Conservation (phyloP, 53 echinoderm and acorn worm species). For the Glandiceps talaboti region DNA sequence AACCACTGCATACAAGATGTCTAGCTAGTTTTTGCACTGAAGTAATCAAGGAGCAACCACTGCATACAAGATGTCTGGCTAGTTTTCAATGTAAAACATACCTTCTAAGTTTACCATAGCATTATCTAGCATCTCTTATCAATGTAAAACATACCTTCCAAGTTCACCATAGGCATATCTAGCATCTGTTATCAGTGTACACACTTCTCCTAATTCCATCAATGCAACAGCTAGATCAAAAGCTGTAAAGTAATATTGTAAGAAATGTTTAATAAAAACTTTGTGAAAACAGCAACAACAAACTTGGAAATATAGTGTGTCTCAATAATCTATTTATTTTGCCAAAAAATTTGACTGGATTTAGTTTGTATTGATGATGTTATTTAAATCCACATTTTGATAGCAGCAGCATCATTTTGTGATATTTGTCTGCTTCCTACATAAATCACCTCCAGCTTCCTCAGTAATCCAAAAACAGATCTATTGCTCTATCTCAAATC, state of each 20-base stretch:
- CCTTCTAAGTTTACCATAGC: constrained; percentile 85
- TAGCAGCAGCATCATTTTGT: too few species aligned
- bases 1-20: too few species aligned
- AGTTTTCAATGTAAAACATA: too few species aligned
- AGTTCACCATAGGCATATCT: constrained; percentile 90
- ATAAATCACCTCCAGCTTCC: too few species aligned
- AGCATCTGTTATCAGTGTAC: constrained; percentile 45
- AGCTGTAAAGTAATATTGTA: constrained; percentile 29
- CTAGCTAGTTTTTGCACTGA: too few species aligned
- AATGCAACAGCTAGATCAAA: constrained; percentile 61
- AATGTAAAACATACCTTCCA: constrained; percentile 88
- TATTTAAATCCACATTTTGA: too few species aligned
- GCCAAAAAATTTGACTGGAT: not conserved
- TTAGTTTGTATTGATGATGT: too few species aligned
- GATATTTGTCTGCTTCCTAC: too few species aligned
- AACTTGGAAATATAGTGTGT: not conserved
- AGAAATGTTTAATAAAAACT: not conserved
- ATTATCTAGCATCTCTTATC: constrained; percentile 79
- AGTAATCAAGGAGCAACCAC: too few species aligned
- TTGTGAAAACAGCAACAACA: not conserved
- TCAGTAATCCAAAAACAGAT: too few species aligned
- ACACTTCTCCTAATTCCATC: constrained; percentile 81
- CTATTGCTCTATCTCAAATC: too few species aligned
- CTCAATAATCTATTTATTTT: not conserved
- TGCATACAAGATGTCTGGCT: too few species aligned